These are phyloP conservation scores for Syncerus caffer DNA, from an alignment of 2,797 vertebrate genomes.

Conservation along the genomic window DNA sequence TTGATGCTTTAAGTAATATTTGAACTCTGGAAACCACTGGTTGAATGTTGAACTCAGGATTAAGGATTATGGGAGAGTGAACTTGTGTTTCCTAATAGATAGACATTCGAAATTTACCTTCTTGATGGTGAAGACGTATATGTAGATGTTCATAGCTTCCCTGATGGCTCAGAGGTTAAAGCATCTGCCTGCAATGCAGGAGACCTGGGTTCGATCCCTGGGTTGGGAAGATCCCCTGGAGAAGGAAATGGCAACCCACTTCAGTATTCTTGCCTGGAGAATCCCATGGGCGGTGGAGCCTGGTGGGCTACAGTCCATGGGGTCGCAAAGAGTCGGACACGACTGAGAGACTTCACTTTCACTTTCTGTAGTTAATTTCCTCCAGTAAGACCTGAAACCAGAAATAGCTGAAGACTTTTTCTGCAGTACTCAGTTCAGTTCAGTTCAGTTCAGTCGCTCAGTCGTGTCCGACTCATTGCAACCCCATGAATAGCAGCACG, in stretches of 20 bases:
- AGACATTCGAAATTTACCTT: not conserved
- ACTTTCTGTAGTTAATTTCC: not conserved
- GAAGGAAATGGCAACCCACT: too few species aligned
- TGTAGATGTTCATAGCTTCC: not conserved
- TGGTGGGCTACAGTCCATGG: too few species aligned
- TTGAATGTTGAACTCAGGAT: not conserved
- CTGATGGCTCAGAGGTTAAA: too few species aligned
- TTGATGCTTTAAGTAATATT: not conserved
- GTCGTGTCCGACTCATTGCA: rapidly evolving
- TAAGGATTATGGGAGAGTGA: not conserved
- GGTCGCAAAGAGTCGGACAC: too few species aligned
- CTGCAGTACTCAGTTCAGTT: not conserved
- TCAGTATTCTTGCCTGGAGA: too few species aligned
- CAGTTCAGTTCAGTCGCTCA: too few species aligned
- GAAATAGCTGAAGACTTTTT: conserved; percentile 21
- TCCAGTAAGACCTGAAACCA: not conserved
- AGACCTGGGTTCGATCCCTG: too few species aligned
- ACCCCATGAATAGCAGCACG: rapidly evolving
- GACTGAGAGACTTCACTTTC: too few species aligned
- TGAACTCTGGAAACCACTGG: not conserved
- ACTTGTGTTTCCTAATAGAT: conserved; percentile 29
- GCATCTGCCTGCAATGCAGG: too few species aligned
- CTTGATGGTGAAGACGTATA: not conserved
- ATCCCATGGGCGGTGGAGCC: too few species aligned
- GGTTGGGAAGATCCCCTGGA: too few species aligned